These are phyloP conservation scores for Dasysyrphus albostriatus DNA, from an alignment of 2,888 invertebrate genomes.

Conservation along the genomic window DNA sequence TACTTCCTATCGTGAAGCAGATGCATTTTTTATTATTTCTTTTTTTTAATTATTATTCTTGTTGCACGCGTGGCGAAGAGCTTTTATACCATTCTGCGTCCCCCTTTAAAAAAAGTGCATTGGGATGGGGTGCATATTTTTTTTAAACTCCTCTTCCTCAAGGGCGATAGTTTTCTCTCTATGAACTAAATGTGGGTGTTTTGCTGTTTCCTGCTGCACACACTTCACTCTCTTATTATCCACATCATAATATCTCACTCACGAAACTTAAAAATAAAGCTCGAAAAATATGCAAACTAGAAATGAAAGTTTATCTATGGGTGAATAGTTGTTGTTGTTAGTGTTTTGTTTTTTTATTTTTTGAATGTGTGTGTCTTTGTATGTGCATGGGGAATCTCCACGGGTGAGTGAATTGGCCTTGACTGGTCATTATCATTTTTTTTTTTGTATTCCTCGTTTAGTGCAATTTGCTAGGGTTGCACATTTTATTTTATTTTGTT, in stretches of 20 bases:
- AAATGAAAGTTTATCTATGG: slow-evolving; percentile 55
- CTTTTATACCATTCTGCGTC: slow-evolving; percentile 46
- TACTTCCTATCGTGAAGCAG: slow-evolving; percentile 54
- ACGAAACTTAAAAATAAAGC: slow-evolving; percentile 40
- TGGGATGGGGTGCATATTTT: neutral
- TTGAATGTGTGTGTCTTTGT: neutral
- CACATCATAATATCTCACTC: slow-evolving; percentile 3
- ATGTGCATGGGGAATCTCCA: slow-evolving; percentile 57
- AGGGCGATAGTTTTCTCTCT: slow-evolving; percentile 51
- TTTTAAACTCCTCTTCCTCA: slow-evolving; percentile 5
- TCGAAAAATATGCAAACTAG: slow-evolving; percentile 46
- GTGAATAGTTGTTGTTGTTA: neutral
- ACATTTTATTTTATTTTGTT: slow-evolving; percentile 6
- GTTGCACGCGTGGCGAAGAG: slow-evolving; percentile 67
- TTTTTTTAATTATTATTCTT: slow-evolving; percentile 37
- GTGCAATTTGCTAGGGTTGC: slow-evolving; percentile 61
- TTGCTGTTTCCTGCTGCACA: slow-evolving; percentile 15
- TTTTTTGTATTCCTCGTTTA: slow-evolving; percentile 33
- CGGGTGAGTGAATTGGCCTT: slow-evolving; percentile 77
- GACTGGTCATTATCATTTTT: slow-evolving; percentile 78
- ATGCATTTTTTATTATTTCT: slow-evolving; percentile 37
- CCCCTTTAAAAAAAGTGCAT: slow-evolving; percentile 19
- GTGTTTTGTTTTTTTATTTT: neutral
- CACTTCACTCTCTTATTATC: slow-evolving; percentile 27
- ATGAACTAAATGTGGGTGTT: slow-evolving; percentile 53